A percentile compares a stretch with the other conserved stretches of the same genome.
phyloP scores from a whole-genome alignment of 2,888 invertebrate genomes.

The Polydrusus cervinus region DNA sequence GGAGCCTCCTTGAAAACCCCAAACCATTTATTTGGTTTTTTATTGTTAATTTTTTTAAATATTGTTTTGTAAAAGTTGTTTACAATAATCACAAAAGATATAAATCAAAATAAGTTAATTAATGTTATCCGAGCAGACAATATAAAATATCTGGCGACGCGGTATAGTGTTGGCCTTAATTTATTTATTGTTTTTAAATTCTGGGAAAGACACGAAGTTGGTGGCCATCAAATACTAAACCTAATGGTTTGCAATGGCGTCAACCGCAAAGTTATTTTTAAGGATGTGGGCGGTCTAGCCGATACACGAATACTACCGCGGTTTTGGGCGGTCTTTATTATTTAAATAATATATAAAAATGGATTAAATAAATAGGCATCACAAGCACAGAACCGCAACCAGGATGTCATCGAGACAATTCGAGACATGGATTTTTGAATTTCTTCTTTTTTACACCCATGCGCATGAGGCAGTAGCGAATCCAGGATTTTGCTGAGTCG shows the following conservation, averaged over 20 bases:
- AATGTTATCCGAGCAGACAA: neutral
- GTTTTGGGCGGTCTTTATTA: constrained; percentile 11
- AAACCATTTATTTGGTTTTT: too few relatives aligned
- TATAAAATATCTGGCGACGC: neutral
- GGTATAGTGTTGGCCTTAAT: neutral
- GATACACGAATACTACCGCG: neutral
- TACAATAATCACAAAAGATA: neutral
- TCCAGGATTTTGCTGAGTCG: too few relatives aligned
- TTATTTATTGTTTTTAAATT: constrained; percentile 9
- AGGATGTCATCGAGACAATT: neutral
- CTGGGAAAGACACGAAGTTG: constrained; percentile 17
- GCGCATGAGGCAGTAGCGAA: too few relatives aligned
- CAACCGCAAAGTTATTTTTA: constrained; percentile 28
- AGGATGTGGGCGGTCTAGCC: constrained; percentile 14
- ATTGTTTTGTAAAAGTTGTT: too few relatives aligned
- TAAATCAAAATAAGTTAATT: constrained; percentile 4
- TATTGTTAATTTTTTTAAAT: too few relatives aligned
- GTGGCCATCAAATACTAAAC: constrained; percentile 22
- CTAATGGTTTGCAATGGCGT: constrained; percentile 14
- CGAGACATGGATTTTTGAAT: too few relatives aligned
- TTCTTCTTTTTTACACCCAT: too few relatives aligned
- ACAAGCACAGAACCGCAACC: neutral
- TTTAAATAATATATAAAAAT: neutral
- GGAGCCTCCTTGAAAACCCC: too few relatives aligned
- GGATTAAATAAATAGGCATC: neutral